Conservation (phyloP, 2,888 invertebrate genomes). For the Ceraclea dissimilis region DNA sequence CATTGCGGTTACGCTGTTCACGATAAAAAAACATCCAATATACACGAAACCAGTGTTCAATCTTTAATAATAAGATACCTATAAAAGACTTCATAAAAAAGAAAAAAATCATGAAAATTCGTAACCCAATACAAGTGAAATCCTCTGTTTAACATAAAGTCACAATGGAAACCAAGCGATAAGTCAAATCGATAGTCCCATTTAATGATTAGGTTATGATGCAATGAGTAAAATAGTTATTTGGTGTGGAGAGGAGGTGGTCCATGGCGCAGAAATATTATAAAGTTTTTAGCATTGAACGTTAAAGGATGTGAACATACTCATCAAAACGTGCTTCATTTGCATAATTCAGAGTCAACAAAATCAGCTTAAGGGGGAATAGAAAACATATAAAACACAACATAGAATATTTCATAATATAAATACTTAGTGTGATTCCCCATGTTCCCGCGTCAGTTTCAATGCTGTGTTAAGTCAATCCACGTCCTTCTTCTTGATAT, state of each 20-base stretch:
- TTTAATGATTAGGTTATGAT: neutral
- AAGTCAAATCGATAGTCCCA: neutral
- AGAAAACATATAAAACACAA: conserved; percentile 2
- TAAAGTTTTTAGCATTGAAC: too few species aligned
- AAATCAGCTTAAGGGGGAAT: conserved; percentile 9
- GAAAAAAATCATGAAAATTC: neutral
- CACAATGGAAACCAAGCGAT: conserved; percentile 1
- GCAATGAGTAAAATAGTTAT: too few species aligned
- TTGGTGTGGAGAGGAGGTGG: too few species aligned
- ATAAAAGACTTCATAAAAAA: too few species aligned
- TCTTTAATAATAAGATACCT: too few species aligned
- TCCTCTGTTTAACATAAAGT: neutral
- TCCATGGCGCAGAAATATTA: too few species aligned
- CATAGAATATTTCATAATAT: conserved; percentile 4
- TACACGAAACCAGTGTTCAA: too few species aligned
- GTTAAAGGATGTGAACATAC: too few species aligned
- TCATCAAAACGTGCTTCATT: conserved; percentile 9
- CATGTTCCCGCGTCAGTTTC: neutral
- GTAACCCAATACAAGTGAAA: neutral
- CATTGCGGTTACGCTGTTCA: conserved; percentile 14
- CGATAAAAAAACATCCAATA: neutral
- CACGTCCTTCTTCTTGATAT: conserved; percentile 11
- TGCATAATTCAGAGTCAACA: conserved; percentile 11
- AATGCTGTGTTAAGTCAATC: conserved; percentile 12
- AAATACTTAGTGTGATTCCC: neutral